Evolutionary conservation across 2,888 invertebrate species (phyloP), one percentile per base, ranked within the genome.

Genomic region (Stenodera caucasica): DNA sequence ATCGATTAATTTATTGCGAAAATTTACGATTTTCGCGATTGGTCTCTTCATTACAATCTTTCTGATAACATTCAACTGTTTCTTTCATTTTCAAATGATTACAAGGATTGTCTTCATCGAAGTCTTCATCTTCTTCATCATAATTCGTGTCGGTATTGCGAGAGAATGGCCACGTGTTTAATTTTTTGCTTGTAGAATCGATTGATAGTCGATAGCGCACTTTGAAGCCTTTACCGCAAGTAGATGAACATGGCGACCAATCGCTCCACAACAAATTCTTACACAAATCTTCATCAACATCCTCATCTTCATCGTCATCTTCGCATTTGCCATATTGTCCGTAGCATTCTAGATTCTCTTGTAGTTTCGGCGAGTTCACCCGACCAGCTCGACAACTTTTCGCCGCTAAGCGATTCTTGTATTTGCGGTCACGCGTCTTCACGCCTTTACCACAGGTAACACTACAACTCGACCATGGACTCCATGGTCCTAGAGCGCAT

Each of bases 221-320:
- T 60, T 86, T 84, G 21, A 84, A 82, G 0, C 93, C 94, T 67
- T 88, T 88, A 1, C 92, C 94, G 77, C 94, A 95, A 0, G 86
- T 85, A 26, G 87, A 87, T 12, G 90, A 86, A 77, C 94, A 94
- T 1, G 91, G 88, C 1, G 91, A 88, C 92, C 94, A 94, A 9
- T 85, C 83, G 51, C 90, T 89, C 94, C 94, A 94, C 3, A 84
- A 79, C 0, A 87, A 84, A 59, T 89, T 86, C 6, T 83, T 83
- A 74, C 94, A 94, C 32, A 72, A 71, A 15, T 60, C 5, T 4
- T 21, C 23, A n/a, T 23, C 9, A 21, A 9, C 11, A 23, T 65
- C 64, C 12, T 65, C 61, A 14, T 61, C 60, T n/a, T 70, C 67
- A 21, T 49, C 57, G 2, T 53, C 60, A 11, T 71, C 69, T 70